These are phyloP conservation scores for Trematomus loennbergii DNA, from an alignment of 2,113 vertebrate species.

Conservation along the genomic window DNA sequence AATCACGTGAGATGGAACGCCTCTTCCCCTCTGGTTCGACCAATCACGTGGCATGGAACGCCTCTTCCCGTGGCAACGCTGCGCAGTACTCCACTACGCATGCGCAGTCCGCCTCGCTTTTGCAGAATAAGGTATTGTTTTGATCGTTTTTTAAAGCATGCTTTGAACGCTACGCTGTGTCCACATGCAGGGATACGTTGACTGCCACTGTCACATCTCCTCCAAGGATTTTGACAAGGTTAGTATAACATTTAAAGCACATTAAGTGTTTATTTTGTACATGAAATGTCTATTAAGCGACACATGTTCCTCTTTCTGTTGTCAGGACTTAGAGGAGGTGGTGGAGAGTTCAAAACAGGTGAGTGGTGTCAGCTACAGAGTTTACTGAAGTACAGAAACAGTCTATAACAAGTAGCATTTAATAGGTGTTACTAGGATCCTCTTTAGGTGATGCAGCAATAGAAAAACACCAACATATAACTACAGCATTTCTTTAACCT, in stretches of 20 bases:
- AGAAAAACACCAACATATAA: no score
- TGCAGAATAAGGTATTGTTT: slow-evolving; percentile 35
- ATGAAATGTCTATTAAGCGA: neutral
- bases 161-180: neutral
- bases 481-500: no score
- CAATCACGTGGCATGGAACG: neutral
- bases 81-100: neutral
- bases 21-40: neutral
- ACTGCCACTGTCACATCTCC: slow-evolving; percentile 86
- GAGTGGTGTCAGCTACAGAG: neutral
- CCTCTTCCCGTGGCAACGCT: slow-evolving; percentile 16
- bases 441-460: no score
- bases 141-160: neutral
- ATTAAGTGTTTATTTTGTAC: neutral
- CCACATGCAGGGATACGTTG: slow-evolving; percentile 78
- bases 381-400: neutral
- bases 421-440: no score
- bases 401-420: no score
- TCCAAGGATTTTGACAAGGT: slow-evolving; percentile 82
- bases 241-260: neutral
- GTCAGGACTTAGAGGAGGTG: slow-evolving; percentile 89
- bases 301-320: slow-evolving; percentile 8
- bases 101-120: slow-evolving; percentile 19
- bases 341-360: slow-evolving; percentile 89
- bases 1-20: no score